Conservation (phyloP, 2,113 vertebrate genomes). For the Galbula dea region DNA sequence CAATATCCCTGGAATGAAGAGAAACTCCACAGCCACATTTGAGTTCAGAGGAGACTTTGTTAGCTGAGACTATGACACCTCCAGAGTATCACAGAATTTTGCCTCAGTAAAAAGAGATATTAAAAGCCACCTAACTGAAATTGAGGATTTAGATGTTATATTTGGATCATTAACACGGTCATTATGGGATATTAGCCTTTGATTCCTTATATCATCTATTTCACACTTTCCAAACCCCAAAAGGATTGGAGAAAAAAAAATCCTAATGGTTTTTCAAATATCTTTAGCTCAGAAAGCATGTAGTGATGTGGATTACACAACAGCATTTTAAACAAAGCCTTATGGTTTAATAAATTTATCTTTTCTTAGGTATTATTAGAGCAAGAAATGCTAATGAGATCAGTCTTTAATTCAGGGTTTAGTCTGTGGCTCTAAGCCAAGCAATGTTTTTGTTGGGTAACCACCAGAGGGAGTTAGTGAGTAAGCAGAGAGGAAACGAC, state of each 20-base stretch:
- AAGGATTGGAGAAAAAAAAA: not conserved
- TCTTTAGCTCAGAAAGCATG: not conserved
- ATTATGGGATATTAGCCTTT: not conserved
- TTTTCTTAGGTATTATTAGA: not conserved
- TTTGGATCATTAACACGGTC: not conserved
- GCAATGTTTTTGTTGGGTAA: fast-evolving
- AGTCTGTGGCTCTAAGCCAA: fast-evolving
- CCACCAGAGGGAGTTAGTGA: constrained; percentile 11
- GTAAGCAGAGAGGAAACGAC: fast-evolving
- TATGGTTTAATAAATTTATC: not conserved
- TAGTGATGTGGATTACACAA: not conserved
- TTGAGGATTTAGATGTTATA: not conserved
- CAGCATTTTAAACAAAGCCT: not conserved
- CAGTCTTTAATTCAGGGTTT: fast-evolving
- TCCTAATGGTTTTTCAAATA: not conserved
- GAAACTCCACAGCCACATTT: not conserved
- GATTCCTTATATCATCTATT: not conserved
- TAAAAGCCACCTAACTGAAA: not conserved
- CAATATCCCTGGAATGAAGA: not conserved
- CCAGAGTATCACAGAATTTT: not conserved
- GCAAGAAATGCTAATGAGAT: not conserved
- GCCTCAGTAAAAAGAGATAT: not conserved
- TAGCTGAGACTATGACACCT: not conserved
- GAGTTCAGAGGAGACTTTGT: not conserved
- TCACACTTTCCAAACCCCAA: not conserved